A percentile compares a stretch with the other conserved stretches of the same genome.
Conservation (phyloP, 2,888 invertebrate genomes). For the Sericinus montela region DNA sequence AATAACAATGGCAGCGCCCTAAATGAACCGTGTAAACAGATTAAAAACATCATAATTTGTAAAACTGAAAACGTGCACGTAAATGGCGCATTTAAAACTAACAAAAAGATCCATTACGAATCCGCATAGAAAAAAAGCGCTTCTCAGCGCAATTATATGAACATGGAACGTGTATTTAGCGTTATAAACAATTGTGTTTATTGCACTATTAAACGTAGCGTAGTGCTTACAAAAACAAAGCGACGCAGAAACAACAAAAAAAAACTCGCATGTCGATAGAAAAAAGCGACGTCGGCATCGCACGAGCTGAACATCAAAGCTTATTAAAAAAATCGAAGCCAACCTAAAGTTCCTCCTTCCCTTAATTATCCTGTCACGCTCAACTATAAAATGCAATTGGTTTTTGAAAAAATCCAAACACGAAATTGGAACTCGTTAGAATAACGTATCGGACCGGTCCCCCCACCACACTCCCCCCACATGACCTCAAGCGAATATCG, state of each 20-base stretch:
- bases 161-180: conserved; percentile 42
- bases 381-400: conserved; percentile 78
- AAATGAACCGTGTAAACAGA: not conserved
- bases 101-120: conserved; percentile 37
- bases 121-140: conserved; percentile 28
- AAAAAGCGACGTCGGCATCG: conserved; percentile 44
- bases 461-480: not conserved
- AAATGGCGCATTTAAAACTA: conserved; percentile 22
- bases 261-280: conserved; percentile 43
- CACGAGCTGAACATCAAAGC: conserved; percentile 47
- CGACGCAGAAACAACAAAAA: too few relatives aligned
- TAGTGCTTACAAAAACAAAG: conserved; percentile 52
- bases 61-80: conserved; percentile 22
- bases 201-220: conserved; percentile 49
- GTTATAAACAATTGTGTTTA: conserved; percentile 52
- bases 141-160: conserved; percentile 50
- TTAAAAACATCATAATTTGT: conserved; percentile 21
- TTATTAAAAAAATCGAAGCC: conserved; percentile 36
- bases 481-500: conserved; percentile 19
- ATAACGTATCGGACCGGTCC: conserved; percentile 34
- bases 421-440: conserved; percentile 66
- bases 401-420: conserved; percentile 51
- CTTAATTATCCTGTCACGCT: conserved; percentile 78
- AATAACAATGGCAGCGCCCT: too few relatives aligned
- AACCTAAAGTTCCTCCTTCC: conserved; percentile 55